Conservation (phyloP, 2,797 vertebrate species). For the Peromyscus attwateri region DNA sequence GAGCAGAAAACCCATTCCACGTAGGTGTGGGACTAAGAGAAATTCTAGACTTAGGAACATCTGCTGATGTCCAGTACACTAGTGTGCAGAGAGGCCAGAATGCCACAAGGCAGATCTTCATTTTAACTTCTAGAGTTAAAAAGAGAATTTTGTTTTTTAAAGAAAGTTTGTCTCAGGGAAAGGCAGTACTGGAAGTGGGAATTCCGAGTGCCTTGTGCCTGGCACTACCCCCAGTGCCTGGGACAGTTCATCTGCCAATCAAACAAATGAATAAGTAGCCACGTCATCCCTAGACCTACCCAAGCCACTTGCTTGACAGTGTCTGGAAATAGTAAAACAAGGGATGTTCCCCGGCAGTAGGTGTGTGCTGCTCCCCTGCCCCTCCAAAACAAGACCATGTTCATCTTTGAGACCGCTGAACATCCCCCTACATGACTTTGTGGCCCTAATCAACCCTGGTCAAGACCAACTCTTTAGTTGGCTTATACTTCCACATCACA, state of each 20-base stretch:
- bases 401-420: not conserved
- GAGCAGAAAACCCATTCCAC: not conserved
- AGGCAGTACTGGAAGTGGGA: not conserved
- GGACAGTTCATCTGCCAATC: not conserved
- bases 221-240: not conserved
- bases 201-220: not conserved
- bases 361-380: too few species aligned
- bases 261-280: not conserved
- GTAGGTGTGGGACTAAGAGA: not conserved
- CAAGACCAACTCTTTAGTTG: not conserved
- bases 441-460: not conserved
- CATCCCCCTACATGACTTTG: not conserved
- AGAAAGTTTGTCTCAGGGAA: not conserved
- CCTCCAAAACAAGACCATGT: not conserved
- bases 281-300: not conserved
- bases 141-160: not conserved
- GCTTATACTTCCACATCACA: not conserved
- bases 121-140: not conserved
- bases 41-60: not conserved
- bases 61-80: not conserved
- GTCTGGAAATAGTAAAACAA: not conserved
- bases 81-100: not conserved
- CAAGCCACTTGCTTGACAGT: too few species aligned
- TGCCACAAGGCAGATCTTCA: not conserved
- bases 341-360: not conserved